Base-by-base conservation (phyloP, 2,888 invertebrate genomes). In the Orchesellides sinensis region DNA sequence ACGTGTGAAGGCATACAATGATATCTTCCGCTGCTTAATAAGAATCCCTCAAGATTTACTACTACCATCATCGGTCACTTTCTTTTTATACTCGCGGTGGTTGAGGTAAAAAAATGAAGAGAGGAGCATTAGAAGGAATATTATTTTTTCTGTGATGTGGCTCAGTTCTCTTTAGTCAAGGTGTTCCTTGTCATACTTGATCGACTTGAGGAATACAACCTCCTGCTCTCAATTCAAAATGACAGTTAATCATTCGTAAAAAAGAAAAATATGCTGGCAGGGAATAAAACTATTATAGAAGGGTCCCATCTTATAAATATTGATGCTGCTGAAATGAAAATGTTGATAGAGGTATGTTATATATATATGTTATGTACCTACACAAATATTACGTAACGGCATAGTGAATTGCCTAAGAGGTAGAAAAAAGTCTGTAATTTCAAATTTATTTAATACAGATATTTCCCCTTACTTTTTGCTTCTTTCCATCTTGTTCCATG, bases 161-260 rank as follows among this genome's bases (percentile, higher is more conserved):
- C 27, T 17, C 54, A n/a, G 19, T 40, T 49, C 68, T 25, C 17
- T 19, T 47, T 68, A 47, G n/a, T 27, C n/a, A 5, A n/a, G n/a
- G n/a, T 27, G 21, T 23, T n/a, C 35, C 19, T 3, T 54, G 23
- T 54, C 35, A 8, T 40, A 40, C n/a, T n/a, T 40, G 40, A n/a
- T 40, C n/a, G 40, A 8, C 10, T 40, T 40, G 40, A 40, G n/a
- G n/a, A n/a, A n/a, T n/a, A n/a, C 52, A 52, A 52, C 17, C 21
- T 21, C 25, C 12, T 45, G 17, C 35, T 27, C 21, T 61, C 73
- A 74, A 74, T 74, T 63, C 73, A 63, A 63, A 61, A 49, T 74
- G 73, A 74, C 73, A 74, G 73, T 74, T 73, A 74, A 74, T 74
- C 73, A 74, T 74, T 61, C 21, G 63, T 56, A 61, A 72, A 17